These are phyloP conservation scores for Pterostichus madidus DNA, from an alignment of 2,888 invertebrate species.

Conservation along the genomic window DNA sequence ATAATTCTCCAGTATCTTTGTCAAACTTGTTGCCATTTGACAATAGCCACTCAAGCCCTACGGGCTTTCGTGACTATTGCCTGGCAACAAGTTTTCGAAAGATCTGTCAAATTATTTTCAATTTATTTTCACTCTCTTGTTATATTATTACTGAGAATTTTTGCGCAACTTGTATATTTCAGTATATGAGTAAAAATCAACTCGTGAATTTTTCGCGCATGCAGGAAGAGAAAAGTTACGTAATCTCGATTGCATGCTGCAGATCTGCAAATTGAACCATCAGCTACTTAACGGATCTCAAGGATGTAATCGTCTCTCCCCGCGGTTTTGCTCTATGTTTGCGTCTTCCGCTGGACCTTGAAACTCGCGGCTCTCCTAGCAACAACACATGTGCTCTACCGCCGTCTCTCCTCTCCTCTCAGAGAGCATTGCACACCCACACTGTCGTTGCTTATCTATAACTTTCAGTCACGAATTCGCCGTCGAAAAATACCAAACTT, in stretches of 20 bases:
- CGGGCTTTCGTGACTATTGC: too few species aligned
- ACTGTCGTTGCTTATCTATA: conserved; percentile 14
- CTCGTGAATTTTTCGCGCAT: too few species aligned
- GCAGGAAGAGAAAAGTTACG: conserved; percentile 18
- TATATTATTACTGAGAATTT: too few species aligned
- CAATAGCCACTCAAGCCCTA: too few species aligned
- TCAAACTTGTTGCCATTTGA: too few species aligned
- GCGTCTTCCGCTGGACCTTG: conserved; percentile 53
- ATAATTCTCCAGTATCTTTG: too few species aligned
- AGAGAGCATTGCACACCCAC: conserved; percentile 21
- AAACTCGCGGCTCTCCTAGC: conserved; percentile 37
- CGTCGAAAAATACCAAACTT: conserved; percentile 3
- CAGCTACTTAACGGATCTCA: conserved; percentile 59
- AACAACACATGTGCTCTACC: conserved; percentile 25
- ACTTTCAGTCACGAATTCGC: conserved; percentile 31
- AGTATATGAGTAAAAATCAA: too few species aligned
- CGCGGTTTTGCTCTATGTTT: background rate
- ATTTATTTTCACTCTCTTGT: too few species aligned
- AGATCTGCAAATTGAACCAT: conserved; percentile 50
- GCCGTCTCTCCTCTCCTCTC: background rate
- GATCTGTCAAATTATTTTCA: too few species aligned
- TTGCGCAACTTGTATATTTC: too few species aligned
- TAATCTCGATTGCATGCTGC: conserved; percentile 28
- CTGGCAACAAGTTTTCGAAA: too few species aligned
- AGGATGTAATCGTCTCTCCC: conserved; percentile 37